Evolutionary conservation across 2,888 invertebrate genomes (phyloP).

Genomic region (Trichopria drosophilae): DNA sequence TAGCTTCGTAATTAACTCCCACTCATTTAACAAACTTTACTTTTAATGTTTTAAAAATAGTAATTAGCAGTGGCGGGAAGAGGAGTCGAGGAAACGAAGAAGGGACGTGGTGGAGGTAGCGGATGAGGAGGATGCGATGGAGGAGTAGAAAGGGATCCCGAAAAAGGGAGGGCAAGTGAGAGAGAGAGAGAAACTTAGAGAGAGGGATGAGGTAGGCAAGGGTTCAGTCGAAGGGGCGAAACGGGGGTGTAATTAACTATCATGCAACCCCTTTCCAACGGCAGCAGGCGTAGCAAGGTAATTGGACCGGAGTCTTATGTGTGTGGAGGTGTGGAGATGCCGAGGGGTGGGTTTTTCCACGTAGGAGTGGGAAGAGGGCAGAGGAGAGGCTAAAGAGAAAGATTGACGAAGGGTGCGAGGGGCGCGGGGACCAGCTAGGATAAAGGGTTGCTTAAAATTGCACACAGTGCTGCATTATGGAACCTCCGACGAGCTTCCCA

Average conservation of each 20-base stretch:
- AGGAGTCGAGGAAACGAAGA: conserved; percentile 13
- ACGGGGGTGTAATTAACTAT: conserved; percentile 57
- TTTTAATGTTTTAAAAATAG: conserved; percentile 60
- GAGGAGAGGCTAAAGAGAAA: conserved; percentile 25
- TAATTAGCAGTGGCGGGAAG: conserved; percentile 56
- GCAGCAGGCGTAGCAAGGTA: conserved; percentile 57
- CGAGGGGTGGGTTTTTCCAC: conserved; percentile 33
- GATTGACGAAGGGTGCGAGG: conserved; percentile 31
- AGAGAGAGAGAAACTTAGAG: conserved; percentile 30
- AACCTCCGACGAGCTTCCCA: conserved; percentile 54
- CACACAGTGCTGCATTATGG: conserved; percentile 56
- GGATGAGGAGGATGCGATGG: conserved; percentile 20
- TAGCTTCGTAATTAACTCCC: conserved; percentile 59
- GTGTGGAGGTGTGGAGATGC: conserved; percentile 41
- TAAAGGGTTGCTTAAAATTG: conserved; percentile 58
- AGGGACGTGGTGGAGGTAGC: conserved; percentile 30
- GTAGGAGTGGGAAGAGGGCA: conserved; percentile 26
- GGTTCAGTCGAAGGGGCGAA: conserved; percentile 43
- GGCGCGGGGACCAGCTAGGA: conserved; percentile 46
- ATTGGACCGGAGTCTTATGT: conserved; percentile 58
- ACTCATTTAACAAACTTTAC: conserved; percentile 59
- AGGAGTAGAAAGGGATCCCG: conserved; percentile 21
- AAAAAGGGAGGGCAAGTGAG: too few species aligned
- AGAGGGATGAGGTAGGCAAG: conserved; percentile 31
- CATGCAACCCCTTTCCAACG: conserved; percentile 56